Percentiles rank a stretch among this genome's conserved stretches.
These are phyloP conservation scores for Petrolisthes cinctipes DNA, from an alignment of 2,888 invertebrate species.

Conservation along the genomic window DNA sequence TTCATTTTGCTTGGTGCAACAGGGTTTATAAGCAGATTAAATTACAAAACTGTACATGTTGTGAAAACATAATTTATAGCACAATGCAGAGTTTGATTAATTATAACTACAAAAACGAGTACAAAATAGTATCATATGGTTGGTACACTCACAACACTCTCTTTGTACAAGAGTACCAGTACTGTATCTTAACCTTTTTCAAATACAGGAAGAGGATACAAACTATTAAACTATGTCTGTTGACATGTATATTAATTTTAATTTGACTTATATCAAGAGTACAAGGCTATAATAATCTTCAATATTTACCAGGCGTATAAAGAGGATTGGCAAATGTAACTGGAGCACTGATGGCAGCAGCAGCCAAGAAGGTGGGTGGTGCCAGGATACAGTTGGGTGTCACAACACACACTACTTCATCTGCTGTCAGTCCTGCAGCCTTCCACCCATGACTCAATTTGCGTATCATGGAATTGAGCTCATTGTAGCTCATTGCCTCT, in stretches of 20 bases:
- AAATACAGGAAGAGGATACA: neutral
- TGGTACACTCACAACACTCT: too few species aligned
- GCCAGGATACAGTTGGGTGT: constrained; percentile 42
- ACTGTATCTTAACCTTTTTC: neutral
- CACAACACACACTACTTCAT: constrained; percentile 47
- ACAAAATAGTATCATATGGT: too few species aligned
- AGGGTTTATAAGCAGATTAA: too few species aligned
- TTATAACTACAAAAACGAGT: too few species aligned
- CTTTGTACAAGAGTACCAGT: too few species aligned
- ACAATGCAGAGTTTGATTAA: too few species aligned
- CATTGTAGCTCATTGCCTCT: constrained; percentile 33
- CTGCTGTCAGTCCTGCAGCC: constrained; percentile 35
- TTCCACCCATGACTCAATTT: constrained; percentile 48
- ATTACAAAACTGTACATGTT: too few species aligned
- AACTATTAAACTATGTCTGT: neutral
- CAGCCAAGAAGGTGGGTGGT: constrained; percentile 38
- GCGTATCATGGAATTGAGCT: constrained; percentile 24
- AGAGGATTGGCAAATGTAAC: constrained; percentile 54
- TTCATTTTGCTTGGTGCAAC: too few species aligned
- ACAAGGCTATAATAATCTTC: neutral
- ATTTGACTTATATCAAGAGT: neutral
- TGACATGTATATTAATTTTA: too few species aligned
- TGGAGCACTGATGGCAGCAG: constrained; percentile 31
- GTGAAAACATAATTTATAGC: too few species aligned
- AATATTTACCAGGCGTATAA: constrained; percentile 46